Conservation (phyloP, 53 echinoderm and acorn worm genomes). For the Holothuria scabra region DNA sequence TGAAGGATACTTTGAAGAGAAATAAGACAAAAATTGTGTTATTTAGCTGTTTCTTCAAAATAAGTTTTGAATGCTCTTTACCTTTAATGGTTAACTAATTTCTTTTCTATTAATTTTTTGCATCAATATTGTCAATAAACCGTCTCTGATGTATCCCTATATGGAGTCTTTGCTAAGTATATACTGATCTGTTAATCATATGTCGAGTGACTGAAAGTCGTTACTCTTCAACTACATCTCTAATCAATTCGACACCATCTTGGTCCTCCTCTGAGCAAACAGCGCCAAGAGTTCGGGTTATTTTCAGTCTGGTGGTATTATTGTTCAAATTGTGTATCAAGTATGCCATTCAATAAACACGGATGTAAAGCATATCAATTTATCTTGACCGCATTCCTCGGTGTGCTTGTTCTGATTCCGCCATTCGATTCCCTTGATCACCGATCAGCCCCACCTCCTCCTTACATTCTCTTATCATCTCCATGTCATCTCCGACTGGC, state of each 20-base stretch:
- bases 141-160: too few relatives aligned
- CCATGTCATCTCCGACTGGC: conserved; percentile 38
- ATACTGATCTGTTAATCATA: too few relatives aligned
- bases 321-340: conserved; percentile 36
- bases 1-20: too few relatives aligned
- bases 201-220: too few relatives aligned
- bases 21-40: too few relatives aligned
- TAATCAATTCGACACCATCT: not conserved
- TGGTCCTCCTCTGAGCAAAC: conserved; percentile 2
- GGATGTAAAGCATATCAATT: conserved; percentile 40
- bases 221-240: too few relatives aligned
- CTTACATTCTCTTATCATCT: conserved; percentile 3
- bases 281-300: not conserved
- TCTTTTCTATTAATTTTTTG: too few relatives aligned
- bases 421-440: conserved; percentile 36
- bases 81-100: too few relatives aligned
- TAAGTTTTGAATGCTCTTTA: too few relatives aligned
- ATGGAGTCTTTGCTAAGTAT: too few relatives aligned
- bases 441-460: conserved; percentile 35
- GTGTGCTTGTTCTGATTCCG: conserved; percentile 1
- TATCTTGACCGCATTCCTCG: conserved; percentile 49
- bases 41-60: too few relatives aligned
- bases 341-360: conserved; percentile 48
- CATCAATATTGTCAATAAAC: too few relatives aligned
- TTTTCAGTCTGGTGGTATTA: conserved; percentile 32